Conservation (phyloP, 2,888 invertebrate species). For the Acrobeloides nanus region DNA sequence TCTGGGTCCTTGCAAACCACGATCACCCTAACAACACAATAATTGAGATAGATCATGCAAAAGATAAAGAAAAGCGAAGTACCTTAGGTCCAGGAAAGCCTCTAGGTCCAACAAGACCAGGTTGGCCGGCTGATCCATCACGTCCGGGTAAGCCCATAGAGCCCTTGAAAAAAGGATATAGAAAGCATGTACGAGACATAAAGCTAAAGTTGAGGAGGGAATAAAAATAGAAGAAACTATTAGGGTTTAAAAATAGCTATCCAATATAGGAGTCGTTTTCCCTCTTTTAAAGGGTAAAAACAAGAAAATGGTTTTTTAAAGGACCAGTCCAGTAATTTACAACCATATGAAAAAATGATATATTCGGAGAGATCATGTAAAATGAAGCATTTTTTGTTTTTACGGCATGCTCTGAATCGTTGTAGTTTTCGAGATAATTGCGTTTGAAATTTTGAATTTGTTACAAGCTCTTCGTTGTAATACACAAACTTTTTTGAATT, state of each 20-base stretch:
- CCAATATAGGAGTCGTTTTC: too few species aligned
- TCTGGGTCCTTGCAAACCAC: constrained; percentile 9
- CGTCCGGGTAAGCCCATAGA: constrained; percentile 28
- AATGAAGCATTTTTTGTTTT: too few species aligned
- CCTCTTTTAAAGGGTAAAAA: neutral
- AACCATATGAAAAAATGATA: neutral
- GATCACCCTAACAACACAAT: constrained; percentile 13
- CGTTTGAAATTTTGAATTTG: too few species aligned
- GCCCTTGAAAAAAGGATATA: constrained; percentile 13
- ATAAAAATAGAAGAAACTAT: too few species aligned
- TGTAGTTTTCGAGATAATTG: too few species aligned
- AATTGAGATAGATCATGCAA: constrained; percentile 14
- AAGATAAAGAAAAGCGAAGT: constrained; percentile 5
- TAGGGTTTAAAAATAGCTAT: too few species aligned
- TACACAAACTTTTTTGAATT: too few species aligned
- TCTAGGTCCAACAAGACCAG: constrained; percentile 29
- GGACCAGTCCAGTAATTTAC: too few species aligned
- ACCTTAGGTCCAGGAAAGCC: constrained; percentile 32
- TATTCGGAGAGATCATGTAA: too few species aligned
- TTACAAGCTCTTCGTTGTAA: too few species aligned
- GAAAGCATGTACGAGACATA: constrained; percentile 2
- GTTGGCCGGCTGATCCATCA: constrained; percentile 21
- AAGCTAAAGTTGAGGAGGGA: neutral
- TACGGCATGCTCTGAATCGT: too few species aligned
- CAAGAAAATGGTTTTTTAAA: too few species aligned